A percentile compares a stretch with the other conserved stretches of the same genome.
phyloP scores from a whole-genome alignment of 1,140 invertebrate species.

The Trichonephila clavata region DNA sequence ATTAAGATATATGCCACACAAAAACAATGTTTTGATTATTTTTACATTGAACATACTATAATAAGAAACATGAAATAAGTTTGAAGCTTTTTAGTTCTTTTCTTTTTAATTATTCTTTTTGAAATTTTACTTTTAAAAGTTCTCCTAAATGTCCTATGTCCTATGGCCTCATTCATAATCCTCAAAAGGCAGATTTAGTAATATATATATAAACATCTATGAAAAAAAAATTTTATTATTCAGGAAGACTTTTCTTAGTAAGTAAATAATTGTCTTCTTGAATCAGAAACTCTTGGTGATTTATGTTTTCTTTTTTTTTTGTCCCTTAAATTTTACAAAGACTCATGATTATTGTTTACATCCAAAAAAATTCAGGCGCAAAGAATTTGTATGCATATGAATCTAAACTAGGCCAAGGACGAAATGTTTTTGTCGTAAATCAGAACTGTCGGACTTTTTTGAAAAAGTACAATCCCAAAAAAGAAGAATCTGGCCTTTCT shows the following conservation, averaged over 20 bases:
- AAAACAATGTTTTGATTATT: too few relatives aligned
- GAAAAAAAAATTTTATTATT: too few relatives aligned
- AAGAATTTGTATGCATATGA: background rate
- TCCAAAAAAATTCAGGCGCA: background rate
- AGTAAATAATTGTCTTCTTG: background rate
- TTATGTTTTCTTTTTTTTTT: background rate
- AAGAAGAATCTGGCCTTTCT: background rate
- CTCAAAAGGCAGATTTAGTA: too few relatives aligned
- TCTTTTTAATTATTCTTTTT: too few relatives aligned
- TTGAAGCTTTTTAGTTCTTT: too few relatives aligned
- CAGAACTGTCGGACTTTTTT: background rate
- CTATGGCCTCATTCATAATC: too few relatives aligned
- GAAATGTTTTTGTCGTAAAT: background rate
- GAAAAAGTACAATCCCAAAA: background rate
- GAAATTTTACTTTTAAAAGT: too few relatives aligned
- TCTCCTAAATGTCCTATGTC: too few relatives aligned
- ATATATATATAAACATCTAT: too few relatives aligned
- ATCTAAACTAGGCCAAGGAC: slow-evolving; percentile 9
- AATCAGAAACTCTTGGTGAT: background rate
- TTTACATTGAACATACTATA: too few relatives aligned
- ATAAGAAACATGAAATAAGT: too few relatives aligned
- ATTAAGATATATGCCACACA: too few relatives aligned
- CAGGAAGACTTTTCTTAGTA: background rate
- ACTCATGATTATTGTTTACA: background rate
- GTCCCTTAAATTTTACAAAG: background rate